phyloP scores from a whole-genome alignment of 2,888 invertebrate species.

The Gastrophysa polygoni region DNA sequence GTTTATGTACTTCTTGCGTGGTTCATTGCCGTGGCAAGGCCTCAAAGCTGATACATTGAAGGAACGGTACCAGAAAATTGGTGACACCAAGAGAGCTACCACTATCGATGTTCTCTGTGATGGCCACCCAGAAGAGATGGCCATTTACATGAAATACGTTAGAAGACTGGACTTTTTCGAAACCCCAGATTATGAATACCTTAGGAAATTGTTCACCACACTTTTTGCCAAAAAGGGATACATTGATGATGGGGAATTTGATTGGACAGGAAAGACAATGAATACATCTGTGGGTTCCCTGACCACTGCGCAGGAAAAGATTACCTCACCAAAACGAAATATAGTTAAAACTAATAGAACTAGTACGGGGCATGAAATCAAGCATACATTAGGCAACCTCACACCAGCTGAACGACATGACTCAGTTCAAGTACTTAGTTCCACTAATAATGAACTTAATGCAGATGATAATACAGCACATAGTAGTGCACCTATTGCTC shows the following conservation, averaged over 20 bases:
- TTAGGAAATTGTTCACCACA: slow-evolving; percentile 93
- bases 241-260: slow-evolving; percentile 90
- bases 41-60: slow-evolving; percentile 98
- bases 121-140: slow-evolving; percentile 94
- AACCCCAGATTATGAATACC: slow-evolving; percentile 99
- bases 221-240: slow-evolving; percentile 87
- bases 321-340: slow-evolving; percentile 83
- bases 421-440: slow-evolving; percentile 98
- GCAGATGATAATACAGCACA: slow-evolving; percentile 96
- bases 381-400: slow-evolving; percentile 81
- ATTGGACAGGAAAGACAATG: slow-evolving; percentile 86
- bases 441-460: slow-evolving; percentile 94
- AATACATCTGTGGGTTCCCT: slow-evolving; percentile 92
- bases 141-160: slow-evolving; percentile 97
- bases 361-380: slow-evolving; percentile 84
- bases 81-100: slow-evolving; percentile 98
- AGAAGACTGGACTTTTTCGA: slow-evolving; percentile 98
- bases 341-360: slow-evolving; percentile 65
- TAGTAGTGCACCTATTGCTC: slow-evolving; percentile 96
- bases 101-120: slow-evolving; percentile 93
- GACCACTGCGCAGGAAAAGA: slow-evolving; percentile 90
- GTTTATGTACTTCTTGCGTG: slow-evolving; percentile 99
- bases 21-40: slow-evolving; percentile 99
- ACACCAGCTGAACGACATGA: slow-evolving; percentile 96
- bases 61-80: slow-evolving; percentile 99